Evolutionary conservation across 2,113 vertebrate species (phyloP).

Genomic region (Cochlearius cochlearius): DNA sequence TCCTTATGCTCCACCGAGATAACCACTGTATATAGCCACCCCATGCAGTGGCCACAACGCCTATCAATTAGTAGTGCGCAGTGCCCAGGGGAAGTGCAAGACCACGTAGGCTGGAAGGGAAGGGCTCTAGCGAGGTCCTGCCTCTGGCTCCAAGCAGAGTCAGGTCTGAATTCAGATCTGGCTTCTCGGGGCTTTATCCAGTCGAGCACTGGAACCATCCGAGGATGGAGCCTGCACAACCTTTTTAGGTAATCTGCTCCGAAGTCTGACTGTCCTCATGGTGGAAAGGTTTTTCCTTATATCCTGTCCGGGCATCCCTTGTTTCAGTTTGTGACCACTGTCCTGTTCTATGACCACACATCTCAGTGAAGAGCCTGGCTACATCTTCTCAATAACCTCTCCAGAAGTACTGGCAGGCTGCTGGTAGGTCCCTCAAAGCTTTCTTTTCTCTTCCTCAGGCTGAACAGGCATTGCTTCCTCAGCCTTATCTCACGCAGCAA

Average conservation of each 20-base stretch:
- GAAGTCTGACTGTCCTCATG: background rate
- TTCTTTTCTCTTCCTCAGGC: background rate
- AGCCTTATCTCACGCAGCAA: background rate
- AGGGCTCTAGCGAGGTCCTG: background rate
- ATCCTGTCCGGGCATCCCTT: background rate
- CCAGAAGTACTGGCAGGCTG: background rate
- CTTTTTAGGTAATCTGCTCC: background rate
- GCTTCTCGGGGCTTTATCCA: background rate
- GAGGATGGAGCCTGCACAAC: background rate
- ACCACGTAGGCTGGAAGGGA: background rate
- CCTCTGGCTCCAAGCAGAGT: background rate
- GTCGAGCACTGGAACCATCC: background rate
- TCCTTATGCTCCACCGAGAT: background rate
- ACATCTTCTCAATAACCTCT: background rate
- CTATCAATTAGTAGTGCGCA: rapidly evolving
- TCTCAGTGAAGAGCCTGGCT: background rate
- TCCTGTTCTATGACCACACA: background rate
- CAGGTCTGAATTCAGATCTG: background rate
- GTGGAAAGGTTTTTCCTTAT: background rate
- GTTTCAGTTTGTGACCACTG: background rate
- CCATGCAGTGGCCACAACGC: background rate
- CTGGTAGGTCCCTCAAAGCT: background rate
- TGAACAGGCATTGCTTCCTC: background rate
- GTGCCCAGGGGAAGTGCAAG: background rate
- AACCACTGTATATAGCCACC: background rate